Percentiles rank a stretch among this genome's conserved stretches.
phyloP scores from a whole-genome alignment of 2,113 vertebrate species.

The Anthoscopus minutus region DNA sequence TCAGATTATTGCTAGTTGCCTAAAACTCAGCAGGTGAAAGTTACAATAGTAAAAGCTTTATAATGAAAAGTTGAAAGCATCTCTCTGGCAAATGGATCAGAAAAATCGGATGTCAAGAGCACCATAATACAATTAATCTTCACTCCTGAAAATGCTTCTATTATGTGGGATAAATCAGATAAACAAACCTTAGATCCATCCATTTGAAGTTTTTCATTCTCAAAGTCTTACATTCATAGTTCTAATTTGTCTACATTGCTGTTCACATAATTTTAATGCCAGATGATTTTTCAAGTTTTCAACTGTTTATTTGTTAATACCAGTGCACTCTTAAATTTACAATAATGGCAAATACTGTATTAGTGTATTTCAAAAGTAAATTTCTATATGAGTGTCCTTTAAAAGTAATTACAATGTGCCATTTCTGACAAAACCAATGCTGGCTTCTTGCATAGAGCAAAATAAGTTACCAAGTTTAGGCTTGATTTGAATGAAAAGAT shows the following conservation, averaged over 20 bases:
- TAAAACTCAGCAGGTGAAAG: conserved; percentile 70
- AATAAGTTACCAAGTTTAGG: not conserved
- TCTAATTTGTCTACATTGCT: not conserved
- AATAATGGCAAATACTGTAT: not conserved
- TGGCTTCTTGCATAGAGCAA: not conserved
- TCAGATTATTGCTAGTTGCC: conserved; percentile 57
- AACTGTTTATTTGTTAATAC: not conserved
- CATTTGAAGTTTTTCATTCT: conserved; percentile 31
- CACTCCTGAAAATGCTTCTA: conserved; percentile 37
- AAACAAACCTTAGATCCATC: conserved; percentile 46
- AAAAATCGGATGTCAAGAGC: conserved; percentile 66
- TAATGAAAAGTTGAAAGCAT: conserved; percentile 68
- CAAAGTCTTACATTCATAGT: conserved; percentile 13
- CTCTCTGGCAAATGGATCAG: conserved; percentile 65
- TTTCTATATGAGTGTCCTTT: not conserved
- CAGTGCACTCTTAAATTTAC: not conserved
- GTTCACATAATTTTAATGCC: conserved; percentile 8
- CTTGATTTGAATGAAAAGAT: not conserved
- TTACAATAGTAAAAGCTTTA: conserved; percentile 61
- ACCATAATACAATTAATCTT: conserved; percentile 67
- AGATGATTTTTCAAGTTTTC: not conserved
- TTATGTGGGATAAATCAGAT: conserved; percentile 62
- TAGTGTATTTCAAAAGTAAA: not conserved
- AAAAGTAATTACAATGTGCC: not conserved
- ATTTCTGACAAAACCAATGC: not conserved